Evolutionary conservation across 2,888 invertebrate species (phyloP).

Genomic region (Clunio marinus): DNA sequence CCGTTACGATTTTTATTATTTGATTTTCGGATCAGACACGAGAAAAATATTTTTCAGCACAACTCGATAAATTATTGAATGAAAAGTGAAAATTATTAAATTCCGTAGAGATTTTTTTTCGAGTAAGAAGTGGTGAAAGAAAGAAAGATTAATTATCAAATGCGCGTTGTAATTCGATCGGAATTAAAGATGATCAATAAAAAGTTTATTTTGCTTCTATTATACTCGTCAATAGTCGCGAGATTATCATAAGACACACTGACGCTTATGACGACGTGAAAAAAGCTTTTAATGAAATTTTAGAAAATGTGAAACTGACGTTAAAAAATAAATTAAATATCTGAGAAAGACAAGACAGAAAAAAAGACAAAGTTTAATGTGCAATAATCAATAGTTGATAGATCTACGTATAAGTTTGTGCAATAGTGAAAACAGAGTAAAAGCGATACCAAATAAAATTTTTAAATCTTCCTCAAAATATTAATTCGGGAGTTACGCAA

Average conservation of each 20-base stretch:
- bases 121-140: background rate
- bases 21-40: background rate
- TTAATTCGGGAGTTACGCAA: too few species aligned
- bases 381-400: slow-evolving; percentile 31
- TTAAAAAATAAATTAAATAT: background rate
- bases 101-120: slow-evolving; percentile 2
- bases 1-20: slow-evolving; percentile 26
- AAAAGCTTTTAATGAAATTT: background rate
- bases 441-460: too few species aligned
- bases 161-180: background rate
- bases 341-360: background rate
- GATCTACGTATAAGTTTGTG: too few species aligned
- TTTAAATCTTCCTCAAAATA: too few species aligned
- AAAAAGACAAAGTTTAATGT: background rate
- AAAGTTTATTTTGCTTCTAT: background rate
- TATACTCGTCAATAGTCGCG: background rate
- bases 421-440: slow-evolving; percentile 16
- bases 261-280: background rate
- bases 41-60: background rate
- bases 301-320: background rate
- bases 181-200: slow-evolving; percentile 8
- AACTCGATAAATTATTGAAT: too few species aligned
- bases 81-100: slow-evolving; percentile 34
- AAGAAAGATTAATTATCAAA: background rate
- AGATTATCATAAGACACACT: background rate